Conservation (phyloP, 53 echinoderm and acorn worm genomes). For the Glandiceps talaboti region DNA sequence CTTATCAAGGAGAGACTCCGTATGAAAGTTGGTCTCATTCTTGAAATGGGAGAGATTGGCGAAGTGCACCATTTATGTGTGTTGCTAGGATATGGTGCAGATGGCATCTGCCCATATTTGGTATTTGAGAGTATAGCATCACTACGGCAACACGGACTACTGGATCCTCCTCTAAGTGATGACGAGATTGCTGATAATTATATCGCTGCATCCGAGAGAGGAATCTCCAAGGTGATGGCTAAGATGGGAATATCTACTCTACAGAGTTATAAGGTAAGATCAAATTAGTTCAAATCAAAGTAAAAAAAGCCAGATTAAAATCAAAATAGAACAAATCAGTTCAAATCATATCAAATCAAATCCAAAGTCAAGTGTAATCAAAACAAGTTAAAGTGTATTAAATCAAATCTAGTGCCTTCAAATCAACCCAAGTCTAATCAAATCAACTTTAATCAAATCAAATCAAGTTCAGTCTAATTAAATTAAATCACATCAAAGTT, state of each 20-base stretch:
- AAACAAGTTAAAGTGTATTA: no score
- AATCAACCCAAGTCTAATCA: no score
- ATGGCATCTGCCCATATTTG: conserved; percentile 96
- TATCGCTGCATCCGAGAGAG: conserved; percentile 59
- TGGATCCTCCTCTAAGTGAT: conserved; percentile 38
- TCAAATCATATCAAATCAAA: no score
- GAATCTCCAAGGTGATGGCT: conserved; percentile 92
- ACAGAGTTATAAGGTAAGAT: conserved; percentile 78
- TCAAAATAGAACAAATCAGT: no score
- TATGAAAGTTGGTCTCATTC: conserved; percentile 64
- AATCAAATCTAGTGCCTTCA: no score
- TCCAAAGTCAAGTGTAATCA: no score
- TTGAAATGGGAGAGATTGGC: conserved; percentile 87
- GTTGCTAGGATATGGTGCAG: conserved; percentile 88
- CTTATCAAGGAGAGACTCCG: conserved; percentile 93
- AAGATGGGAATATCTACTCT: conserved; percentile 99
- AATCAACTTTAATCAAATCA: no score
- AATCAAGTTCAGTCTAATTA: no score
- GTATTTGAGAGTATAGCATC: conserved; percentile 79
- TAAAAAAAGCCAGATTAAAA: no score
- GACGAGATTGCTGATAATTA: conserved; percentile 56
- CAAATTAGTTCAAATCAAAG: no score
- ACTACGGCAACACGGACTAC: conserved; percentile 69
- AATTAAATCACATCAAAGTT: no score
- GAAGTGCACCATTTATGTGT: conserved; percentile 97